Base-by-base conservation (phyloP, 2,113 vertebrate genomes). In the Mixornis gularis region DNA sequence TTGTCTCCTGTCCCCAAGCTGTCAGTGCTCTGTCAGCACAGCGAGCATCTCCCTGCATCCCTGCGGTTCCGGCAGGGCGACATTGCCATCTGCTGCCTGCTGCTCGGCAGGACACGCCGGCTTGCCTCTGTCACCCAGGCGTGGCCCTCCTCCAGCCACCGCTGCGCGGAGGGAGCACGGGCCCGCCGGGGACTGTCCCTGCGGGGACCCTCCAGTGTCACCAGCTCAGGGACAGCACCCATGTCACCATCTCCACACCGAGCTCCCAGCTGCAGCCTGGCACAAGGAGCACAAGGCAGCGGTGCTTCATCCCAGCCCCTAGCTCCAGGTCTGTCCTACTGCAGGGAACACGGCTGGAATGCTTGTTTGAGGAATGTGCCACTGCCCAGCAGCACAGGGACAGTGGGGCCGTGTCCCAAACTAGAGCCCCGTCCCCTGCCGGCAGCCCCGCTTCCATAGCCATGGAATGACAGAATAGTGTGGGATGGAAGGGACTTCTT, bases 61-160 rank as follows among this genome's bases (percentile, higher is more conserved):
- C 71, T 13, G 70, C 5, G 1, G 40, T 5, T 90, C 63, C 51
- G 1, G 24, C 76, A 51, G 86, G 76, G 68, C 18, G 32, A 95
- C 91, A 93, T 93, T 94, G 94, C 95, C 95, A 94, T 72, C 95
- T 97, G 94, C 90, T 96, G 97, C 77, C 69, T 5, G 52, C 17
- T 66, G 13, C 84, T 73, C 16, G 69, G 78, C 94, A 93, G 81
- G 84, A 94, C 92, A 85, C 0, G 4, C 70, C 85, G 49, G 58
- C 82, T 29, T 13, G 41, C 20, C 72, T 62, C 69, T 79, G 90
- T 21, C 74, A 56, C 66, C 41, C 70, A n/a, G 68, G 8, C 20
- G 4, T 1, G 66, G 62, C 25, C 6, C 30, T 71, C 29, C 65
- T 63, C 52, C 65, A 12, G 5, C 40, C 53, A 38, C 15, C 3